phyloP scores from a whole-genome alignment of 1,140 invertebrate species.

The Bursaphelenchus mucronatus region DNA sequence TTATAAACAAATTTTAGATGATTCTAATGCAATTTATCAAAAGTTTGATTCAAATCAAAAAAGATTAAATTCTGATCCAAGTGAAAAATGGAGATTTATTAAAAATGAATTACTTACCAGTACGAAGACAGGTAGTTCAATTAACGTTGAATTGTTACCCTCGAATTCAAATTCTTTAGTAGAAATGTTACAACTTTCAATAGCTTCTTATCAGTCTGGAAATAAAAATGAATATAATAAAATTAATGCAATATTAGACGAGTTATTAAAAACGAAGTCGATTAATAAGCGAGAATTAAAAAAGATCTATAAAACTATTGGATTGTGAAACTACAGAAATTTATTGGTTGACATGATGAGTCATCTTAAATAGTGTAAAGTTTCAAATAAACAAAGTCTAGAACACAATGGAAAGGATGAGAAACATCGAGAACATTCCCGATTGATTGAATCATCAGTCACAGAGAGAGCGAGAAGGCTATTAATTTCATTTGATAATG shows the following conservation, averaged over 20 bases:
- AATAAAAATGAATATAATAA: slow-evolving; percentile 33
- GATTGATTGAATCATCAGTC: too few species aligned
- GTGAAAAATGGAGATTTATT: slow-evolving; percentile 38
- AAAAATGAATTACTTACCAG: slow-evolving; percentile 29
- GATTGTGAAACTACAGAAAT: slow-evolving; percentile 17
- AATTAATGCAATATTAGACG: slow-evolving; percentile 32
- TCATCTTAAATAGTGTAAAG: too few species aligned
- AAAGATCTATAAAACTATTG: slow-evolving; percentile 33
- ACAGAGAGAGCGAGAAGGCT: too few species aligned
- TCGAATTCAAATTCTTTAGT: slow-evolving; percentile 30
- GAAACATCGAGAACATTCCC: too few species aligned
- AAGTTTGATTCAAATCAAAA: slow-evolving; percentile 30
- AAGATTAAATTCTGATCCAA: slow-evolving; percentile 32
- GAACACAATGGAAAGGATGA: too few species aligned
- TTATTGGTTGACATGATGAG: slow-evolving; percentile 1
- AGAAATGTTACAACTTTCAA: slow-evolving; percentile 22
- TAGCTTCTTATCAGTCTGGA: slow-evolving; percentile 27
- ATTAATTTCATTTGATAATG: too few species aligned
- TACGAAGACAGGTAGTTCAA: slow-evolving; percentile 27
- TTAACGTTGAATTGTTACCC: slow-evolving; percentile 15
- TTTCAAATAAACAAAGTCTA: too few species aligned
- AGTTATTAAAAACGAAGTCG: slow-evolving; percentile 21
- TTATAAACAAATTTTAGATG: slow-evolving; percentile 36
- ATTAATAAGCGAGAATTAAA: slow-evolving; percentile 29
- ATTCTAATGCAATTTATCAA: slow-evolving; percentile 36